Evolutionary conservation across 2,797 vertebrate species (phyloP).

Genomic region (Sebastes minor): DNA sequence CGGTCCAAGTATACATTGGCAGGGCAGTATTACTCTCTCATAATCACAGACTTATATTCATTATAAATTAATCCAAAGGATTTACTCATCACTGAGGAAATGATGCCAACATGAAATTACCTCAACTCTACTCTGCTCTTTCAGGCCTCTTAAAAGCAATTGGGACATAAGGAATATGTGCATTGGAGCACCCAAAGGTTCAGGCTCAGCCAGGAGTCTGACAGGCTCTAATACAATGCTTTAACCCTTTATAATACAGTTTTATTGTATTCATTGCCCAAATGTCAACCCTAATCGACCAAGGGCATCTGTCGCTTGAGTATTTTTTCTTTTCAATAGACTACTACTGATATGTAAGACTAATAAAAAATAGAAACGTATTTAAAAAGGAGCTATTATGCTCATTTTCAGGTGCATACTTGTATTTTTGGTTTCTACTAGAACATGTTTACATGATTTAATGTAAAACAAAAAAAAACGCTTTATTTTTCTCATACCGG

Average conservation of each 20-base stretch:
- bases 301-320: neutral
- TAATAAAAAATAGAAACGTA: neutral
- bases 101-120: conserved; percentile 65
- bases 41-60: conserved; percentile 40
- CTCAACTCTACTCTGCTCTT: conserved; percentile 25
- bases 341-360: neutral
- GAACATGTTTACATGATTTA: too few relatives aligned
- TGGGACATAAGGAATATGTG: conserved; percentile 36
- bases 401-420: too few relatives aligned
- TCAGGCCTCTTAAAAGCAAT: conserved; percentile 46
- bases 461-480: too few relatives aligned
- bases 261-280: neutral
- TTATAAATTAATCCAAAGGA: conserved; percentile 59
- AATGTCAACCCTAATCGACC: neutral
- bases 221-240: neutral
- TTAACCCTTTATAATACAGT: neutral
- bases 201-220: neutral
- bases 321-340: neutral
- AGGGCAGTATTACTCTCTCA: conserved; percentile 45
- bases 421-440: too few relatives aligned
- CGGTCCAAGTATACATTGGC: conserved; percentile 55
- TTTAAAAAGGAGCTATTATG: too few relatives aligned
- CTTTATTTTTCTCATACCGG: too few relatives aligned
- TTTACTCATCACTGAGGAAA: conserved; percentile 62
- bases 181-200: neutral